These are phyloP conservation scores for Dynastes hyllus DNA, from an alignment of 2,888 invertebrate species.

Conservation along the genomic window DNA sequence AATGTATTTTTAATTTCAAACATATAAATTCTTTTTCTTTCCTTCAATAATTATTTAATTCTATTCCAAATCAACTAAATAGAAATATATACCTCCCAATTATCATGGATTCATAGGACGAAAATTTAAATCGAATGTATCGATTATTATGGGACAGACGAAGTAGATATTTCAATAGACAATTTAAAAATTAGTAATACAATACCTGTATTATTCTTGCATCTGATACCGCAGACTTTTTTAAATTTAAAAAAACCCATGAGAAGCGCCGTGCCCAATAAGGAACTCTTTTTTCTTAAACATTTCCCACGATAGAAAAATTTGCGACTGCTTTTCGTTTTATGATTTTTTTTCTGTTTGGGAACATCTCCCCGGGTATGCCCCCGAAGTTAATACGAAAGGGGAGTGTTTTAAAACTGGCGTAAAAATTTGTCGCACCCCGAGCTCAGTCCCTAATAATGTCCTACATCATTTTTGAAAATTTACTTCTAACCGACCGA, in stretches of 20 bases:
- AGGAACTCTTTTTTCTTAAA: conserved; percentile 33
- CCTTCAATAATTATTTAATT: too few relatives aligned
- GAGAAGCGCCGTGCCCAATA: conserved; percentile 37
- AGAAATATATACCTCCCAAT: too few relatives aligned
- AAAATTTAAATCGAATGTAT: too few relatives aligned
- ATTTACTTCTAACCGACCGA: conserved; percentile 43
- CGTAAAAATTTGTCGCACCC: conserved; percentile 70
- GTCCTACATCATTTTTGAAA: conserved; percentile 58
- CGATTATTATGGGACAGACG: too few relatives aligned
- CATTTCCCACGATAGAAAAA: conserved; percentile 37
- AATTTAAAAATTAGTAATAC: too few relatives aligned
- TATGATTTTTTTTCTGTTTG: conserved; percentile 50
- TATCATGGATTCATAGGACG: too few relatives aligned
- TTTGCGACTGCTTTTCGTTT: conserved; percentile 42
- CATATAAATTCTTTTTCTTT: too few relatives aligned
- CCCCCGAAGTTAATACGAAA: conserved; percentile 59
- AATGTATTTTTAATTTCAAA: too few relatives aligned
- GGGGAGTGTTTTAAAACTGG: conserved; percentile 67
- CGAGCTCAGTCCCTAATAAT: conserved; percentile 66
- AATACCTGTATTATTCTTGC: conserved; percentile 63
- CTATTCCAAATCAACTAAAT: too few relatives aligned
- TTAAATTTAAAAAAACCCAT: conserved; percentile 28
- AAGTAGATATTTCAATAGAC: too few relatives aligned
- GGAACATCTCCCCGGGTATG: too few relatives aligned
- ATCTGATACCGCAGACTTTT: conserved; percentile 56